Evolutionary conservation across 2,113 vertebrate species (phyloP).

Genomic region (Forbesichthys agassizii): DNA sequence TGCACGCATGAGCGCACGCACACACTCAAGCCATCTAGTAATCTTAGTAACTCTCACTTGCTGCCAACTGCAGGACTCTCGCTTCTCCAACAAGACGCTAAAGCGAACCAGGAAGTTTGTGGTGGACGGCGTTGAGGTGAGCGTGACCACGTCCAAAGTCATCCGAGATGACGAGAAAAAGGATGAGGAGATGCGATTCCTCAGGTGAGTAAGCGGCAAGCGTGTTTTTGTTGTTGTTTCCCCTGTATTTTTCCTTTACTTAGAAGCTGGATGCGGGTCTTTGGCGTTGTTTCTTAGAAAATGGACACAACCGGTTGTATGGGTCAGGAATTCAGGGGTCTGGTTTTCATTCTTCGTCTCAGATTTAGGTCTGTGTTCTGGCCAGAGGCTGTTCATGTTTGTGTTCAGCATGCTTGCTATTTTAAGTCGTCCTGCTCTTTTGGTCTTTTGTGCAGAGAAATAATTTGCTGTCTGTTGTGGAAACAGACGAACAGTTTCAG

Average conservation of each 20-base stretch:
- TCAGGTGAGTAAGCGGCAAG: conserved; percentile 75
- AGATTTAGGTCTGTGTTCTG: background rate
- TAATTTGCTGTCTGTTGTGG: conserved; percentile 7
- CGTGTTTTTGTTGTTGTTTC: no score
- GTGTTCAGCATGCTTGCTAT: conserved; percentile 31
- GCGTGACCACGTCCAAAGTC: conserved; percentile 97
- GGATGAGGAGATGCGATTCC: conserved; percentile 95
- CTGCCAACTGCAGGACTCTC: conserved; percentile 70
- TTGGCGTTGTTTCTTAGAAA: background rate
- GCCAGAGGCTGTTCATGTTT: background rate
- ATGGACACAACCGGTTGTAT: no score
- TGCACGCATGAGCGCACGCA: no score
- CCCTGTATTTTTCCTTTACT: no score
- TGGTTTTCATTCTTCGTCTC: conserved; percentile 8
- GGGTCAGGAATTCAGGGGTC: background rate
- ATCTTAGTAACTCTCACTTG: background rate
- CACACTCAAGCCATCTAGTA: no score
- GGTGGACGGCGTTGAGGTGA: conserved; percentile 93
- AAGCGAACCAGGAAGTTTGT: conserved; percentile 94
- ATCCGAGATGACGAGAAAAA: conserved; percentile 97
- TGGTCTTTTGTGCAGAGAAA: conserved; percentile 14
- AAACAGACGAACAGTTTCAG: conserved; percentile 20
- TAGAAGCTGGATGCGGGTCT: background rate
- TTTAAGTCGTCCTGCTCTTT: conserved; percentile 25
- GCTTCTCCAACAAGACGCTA: conserved; percentile 86